These are phyloP conservation scores for Cliona cf. orientalis DNA, from an alignment of 37 sponge, comb jelly and placozoan genomes.

Conservation along the genomic window DNA sequence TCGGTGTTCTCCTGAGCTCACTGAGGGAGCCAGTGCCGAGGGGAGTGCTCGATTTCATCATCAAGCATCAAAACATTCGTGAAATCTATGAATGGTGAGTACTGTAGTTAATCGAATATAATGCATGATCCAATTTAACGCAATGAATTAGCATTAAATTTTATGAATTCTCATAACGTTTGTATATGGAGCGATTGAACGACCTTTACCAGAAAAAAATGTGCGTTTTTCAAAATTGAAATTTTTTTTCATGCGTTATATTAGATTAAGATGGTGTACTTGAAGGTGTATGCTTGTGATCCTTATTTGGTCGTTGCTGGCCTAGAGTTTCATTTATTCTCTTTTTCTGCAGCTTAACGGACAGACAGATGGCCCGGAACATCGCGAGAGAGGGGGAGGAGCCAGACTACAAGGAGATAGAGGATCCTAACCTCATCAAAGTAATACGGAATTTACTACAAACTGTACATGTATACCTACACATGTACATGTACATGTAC, in stretches of 20 bases:
- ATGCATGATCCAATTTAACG: too few relatives aligned
- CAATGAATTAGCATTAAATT: too few relatives aligned
- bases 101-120: too few relatives aligned
- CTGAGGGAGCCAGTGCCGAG: constrained; percentile 77
- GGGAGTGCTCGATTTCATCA: constrained; percentile 75
- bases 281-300: background rate
- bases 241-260: too few relatives aligned
- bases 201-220: too few relatives aligned
- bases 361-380: background rate
- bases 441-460: too few relatives aligned
- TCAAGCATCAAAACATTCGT: constrained; percentile 57
- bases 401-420: background rate
- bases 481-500: too few relatives aligned
- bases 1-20: constrained; percentile 72
- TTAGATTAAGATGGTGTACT: background rate
- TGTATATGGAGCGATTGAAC: too few relatives aligned
- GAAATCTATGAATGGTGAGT: constrained; percentile 70
- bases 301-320: background rate
- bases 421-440: too few relatives aligned
- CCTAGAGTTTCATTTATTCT: background rate
- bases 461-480: too few relatives aligned
- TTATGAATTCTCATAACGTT: too few relatives aligned
- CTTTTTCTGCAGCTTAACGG: constrained; percentile 1
- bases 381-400: background rate
- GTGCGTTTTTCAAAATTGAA: too few relatives aligned